Evolutionary conservation across 2,797 vertebrate genomes (phyloP).

Genomic region (Glyptemys insculpta): DNA sequence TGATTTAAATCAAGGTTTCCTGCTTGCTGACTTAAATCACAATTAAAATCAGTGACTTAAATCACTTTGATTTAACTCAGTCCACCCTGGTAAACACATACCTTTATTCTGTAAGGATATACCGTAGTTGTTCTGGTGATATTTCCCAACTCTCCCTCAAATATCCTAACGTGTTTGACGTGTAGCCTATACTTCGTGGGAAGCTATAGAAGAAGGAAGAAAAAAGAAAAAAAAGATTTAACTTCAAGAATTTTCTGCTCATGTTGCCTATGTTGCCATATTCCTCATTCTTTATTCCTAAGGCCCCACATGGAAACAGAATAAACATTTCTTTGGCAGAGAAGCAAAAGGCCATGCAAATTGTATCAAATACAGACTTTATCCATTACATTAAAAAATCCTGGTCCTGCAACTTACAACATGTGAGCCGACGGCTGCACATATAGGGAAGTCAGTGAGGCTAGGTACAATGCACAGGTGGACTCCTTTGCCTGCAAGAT

Average conservation of each 20-base stretch:
- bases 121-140: background rate
- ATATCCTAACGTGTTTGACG: background rate
- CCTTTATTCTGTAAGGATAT: background rate
- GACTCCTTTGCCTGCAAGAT: background rate
- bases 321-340: background rate
- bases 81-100: background rate
- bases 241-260: background rate
- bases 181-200: background rate
- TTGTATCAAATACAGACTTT: background rate
- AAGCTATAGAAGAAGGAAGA: background rate
- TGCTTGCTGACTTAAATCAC: background rate
- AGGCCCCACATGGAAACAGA: background rate
- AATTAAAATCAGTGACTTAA: background rate
- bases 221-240: background rate
- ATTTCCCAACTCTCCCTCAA: background rate
- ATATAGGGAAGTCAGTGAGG: background rate
- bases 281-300: background rate
- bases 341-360: background rate
- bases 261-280: background rate
- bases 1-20: background rate
- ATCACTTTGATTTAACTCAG: background rate
- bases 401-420: background rate
- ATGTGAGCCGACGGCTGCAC: background rate
- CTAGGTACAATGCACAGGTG: background rate
- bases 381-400: background rate